Evolutionary conservation across 1,140 invertebrate species (phyloP).

Genomic region (Euwallacea similis): DNA sequence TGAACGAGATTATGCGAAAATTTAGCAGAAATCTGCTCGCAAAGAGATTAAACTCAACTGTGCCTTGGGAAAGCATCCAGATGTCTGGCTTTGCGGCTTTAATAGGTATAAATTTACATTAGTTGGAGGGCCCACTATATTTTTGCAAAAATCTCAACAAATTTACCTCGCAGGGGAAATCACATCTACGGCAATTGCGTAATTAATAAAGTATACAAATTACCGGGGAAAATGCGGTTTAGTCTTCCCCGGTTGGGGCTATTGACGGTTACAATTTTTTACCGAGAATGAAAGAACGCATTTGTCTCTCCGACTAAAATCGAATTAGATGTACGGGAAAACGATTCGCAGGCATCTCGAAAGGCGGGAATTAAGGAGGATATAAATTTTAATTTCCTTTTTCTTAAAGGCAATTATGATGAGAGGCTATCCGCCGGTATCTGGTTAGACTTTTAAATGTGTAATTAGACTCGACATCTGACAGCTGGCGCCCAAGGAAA

Average conservation of each 20-base stretch:
- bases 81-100: constrained; percentile 17
- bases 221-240: too few relatives aligned
- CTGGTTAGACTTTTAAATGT: constrained; percentile 43
- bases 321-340: constrained; percentile 31
- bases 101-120: constrained; percentile 16
- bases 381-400: constrained; percentile 46
- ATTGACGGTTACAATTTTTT: too few relatives aligned
- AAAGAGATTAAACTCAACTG: constrained; percentile 19
- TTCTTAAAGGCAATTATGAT: constrained; percentile 39
- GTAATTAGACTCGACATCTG: constrained; percentile 39
- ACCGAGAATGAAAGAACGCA: too few relatives aligned
- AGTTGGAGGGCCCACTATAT: too few relatives aligned
- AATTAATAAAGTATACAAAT: too few relatives aligned
- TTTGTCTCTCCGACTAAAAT: neutral
- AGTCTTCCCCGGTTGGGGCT: too few relatives aligned
- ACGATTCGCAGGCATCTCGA: constrained; percentile 28
- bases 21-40: neutral
- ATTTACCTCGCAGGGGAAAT: too few relatives aligned
- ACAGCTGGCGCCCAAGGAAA: constrained; percentile 25
- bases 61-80: constrained; percentile 7
- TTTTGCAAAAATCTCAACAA: too few relatives aligned
- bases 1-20: too few relatives aligned
- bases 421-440: constrained; percentile 34
- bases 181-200: too few relatives aligned
- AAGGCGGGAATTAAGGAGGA: constrained; percentile 37